These are phyloP conservation scores for Gymnothorax javanicus DNA, from an alignment of 2,797 vertebrate species.

Conservation along the genomic window DNA sequence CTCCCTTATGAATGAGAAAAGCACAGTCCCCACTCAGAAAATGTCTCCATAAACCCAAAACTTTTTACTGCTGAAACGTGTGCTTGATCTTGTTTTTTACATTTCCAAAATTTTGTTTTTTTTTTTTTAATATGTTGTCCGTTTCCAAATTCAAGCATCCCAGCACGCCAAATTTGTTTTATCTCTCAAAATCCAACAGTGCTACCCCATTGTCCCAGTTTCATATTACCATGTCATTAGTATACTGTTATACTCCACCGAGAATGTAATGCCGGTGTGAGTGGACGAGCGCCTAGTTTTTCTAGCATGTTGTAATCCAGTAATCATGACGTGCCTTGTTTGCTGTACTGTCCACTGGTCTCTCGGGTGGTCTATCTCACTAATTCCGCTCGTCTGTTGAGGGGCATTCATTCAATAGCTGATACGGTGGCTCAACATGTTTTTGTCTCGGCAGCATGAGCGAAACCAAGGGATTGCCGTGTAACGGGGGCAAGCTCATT, in stretches of 20 bases:
- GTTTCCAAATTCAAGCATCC: constrained; percentile 17
- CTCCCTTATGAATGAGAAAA: neutral
- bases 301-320: constrained; percentile 12
- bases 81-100: neutral
- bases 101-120: neutral
- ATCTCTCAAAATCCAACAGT: constrained; percentile 18
- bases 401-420: constrained; percentile 19
- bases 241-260: constrained; percentile 35
- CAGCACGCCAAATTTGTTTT: constrained; percentile 30
- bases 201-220: constrained; percentile 36
- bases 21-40: neutral
- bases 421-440: constrained; percentile 37
- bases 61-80: neutral
- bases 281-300: constrained; percentile 30
- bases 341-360: constrained; percentile 44
- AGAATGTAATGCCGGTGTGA: constrained; percentile 44
- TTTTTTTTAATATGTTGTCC: neutral
- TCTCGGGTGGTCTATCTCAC: constrained; percentile 38
- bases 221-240: constrained; percentile 42
- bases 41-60: neutral
- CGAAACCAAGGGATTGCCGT: constrained; percentile 36
- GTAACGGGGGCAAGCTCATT: constrained; percentile 67
- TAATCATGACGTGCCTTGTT: constrained; percentile 13
- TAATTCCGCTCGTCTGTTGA: constrained; percentile 31
- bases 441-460: constrained; percentile 43